phyloP scores from a whole-genome alignment of 2,888 invertebrate genomes.

The Agrochola macilenta region DNA sequence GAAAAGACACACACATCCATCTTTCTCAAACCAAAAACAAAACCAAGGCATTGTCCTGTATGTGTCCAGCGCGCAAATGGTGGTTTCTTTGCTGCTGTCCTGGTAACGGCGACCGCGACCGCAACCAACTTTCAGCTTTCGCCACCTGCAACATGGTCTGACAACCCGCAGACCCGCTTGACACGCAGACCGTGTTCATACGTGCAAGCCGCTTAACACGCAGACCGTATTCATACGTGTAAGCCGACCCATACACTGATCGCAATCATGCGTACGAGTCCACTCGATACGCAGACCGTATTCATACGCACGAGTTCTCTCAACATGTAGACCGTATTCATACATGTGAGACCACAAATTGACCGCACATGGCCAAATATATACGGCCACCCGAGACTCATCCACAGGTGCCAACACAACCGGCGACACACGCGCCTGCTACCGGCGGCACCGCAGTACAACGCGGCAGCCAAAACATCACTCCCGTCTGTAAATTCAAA shows the following conservation, averaged over 20 bases:
- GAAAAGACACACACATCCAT: slow-evolving; percentile 5
- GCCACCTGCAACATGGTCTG: slow-evolving; percentile 7
- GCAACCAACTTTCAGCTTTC: not conserved
- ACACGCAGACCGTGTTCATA: not conserved
- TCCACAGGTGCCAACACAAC: not conserved
- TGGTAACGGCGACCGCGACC: not conserved
- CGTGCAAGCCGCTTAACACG: no score
- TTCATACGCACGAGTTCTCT: no score
- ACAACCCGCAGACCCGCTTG: not conserved
- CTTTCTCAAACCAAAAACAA: slow-evolving; percentile 1
- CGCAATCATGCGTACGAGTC: no score
- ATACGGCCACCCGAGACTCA: no score
- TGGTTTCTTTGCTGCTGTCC: not conserved
- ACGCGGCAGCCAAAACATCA: not conserved
- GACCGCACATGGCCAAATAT: no score
- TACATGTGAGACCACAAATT: no score
- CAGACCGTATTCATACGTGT: no score
- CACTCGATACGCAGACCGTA: no score
- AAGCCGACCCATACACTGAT: no score
- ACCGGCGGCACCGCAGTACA: not conserved
- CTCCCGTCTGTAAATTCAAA: slow-evolving; percentile 2
- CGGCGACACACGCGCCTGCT: not conserved
- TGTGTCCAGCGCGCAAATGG: not conserved
- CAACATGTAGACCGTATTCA: no score
- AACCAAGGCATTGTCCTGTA: no score